Evolutionary conservation across 1,140 invertebrate species (phyloP), one percentile per base, ranked within the genome.

Genomic region (Thereuonema tuberculata): DNA sequence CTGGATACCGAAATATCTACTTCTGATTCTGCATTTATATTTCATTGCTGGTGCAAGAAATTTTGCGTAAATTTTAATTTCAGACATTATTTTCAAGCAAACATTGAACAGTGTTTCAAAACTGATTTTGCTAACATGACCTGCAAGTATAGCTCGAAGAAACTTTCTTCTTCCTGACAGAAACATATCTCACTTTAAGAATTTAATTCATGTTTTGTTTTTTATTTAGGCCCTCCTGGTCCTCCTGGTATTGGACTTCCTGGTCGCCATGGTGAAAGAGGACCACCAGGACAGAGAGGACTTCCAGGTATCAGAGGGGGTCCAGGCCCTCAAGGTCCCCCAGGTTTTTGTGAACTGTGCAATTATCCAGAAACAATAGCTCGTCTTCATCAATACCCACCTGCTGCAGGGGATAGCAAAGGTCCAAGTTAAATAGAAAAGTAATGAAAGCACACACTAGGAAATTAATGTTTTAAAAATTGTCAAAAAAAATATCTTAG

Each of bases 201-300:
- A 62, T 24, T 3, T 47, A 21, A 2, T 24, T 24, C 27, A n/a
- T 52, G 46, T 20, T 43, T n/a, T 43, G 9, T n/a, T 43, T 43
- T 37, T 2, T 48, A 3, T 29, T 69, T 68, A 81, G 83, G 83
- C 59, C 73, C 78, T 47, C 73, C 77, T 58, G 84, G 84, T 28
- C 78, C 79, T 55, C 75, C 79, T 28, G 84, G 83, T 9, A 64
- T 78, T 37, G 81, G 81, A 55, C 67, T 76, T 23, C 72, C 76
- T 5, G 80, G 83, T 5, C 74, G 78, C 66, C 71, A 73, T 54
- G 83, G 84, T 17, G 78, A 81, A 53, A 74, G 81, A 67, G 77
- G 77, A 28, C 47, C 68, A 47, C 69, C 76, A 27, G 80, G 80
- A 25, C 64, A 69, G 25, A 66, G 69, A 57, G 81, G 81, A 27